A percentile compares a stretch with the other conserved stretches of the same genome.
These are phyloP conservation scores for Griposia aprilina DNA, from an alignment of 2,888 invertebrate species.

Conservation along the genomic window DNA sequence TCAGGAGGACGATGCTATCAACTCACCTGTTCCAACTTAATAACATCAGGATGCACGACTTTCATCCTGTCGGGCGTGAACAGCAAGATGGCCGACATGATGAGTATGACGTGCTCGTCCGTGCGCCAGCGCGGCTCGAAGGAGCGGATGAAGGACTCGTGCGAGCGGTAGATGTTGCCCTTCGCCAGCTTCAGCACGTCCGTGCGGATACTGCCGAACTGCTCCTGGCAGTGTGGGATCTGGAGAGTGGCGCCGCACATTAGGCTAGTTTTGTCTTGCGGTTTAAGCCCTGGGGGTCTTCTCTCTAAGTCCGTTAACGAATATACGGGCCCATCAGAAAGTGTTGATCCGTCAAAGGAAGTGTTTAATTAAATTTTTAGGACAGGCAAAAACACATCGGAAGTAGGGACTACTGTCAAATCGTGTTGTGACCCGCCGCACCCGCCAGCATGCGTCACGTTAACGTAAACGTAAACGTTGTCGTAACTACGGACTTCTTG, in stretches of 20 bases:
- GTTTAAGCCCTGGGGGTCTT: too few relatives aligned
- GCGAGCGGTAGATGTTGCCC: slow-evolving; percentile 96
- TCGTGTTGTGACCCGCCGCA: too few relatives aligned
- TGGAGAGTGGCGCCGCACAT: slow-evolving; percentile 69
- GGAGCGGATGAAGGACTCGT: slow-evolving; percentile 95
- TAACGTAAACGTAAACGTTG: too few relatives aligned
- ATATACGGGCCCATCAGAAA: too few relatives aligned
- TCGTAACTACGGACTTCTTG: too few relatives aligned
- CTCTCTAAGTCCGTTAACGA: too few relatives aligned
- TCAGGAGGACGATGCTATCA: background rate
- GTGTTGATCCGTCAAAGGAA: too few relatives aligned
- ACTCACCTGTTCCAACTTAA: slow-evolving; percentile 95
- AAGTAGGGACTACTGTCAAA: too few relatives aligned
- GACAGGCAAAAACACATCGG: too few relatives aligned
- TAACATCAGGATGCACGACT: slow-evolving; percentile 95
- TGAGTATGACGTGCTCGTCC: slow-evolving; percentile 97
- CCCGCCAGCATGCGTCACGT: too few relatives aligned
- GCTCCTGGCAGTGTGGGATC: slow-evolving; percentile 95
- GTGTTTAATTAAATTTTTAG: too few relatives aligned
- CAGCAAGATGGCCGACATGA: slow-evolving; percentile 97
- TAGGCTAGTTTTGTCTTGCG: background rate
- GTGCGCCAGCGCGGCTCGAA: slow-evolving; percentile 96
- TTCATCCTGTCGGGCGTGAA: slow-evolving; percentile 96
- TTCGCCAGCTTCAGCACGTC: slow-evolving; percentile 97
- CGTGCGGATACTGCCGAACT: slow-evolving; percentile 94